These are phyloP conservation scores for Mormyrus proboscirostris DNA, from an alignment of 2,797 vertebrate genomes.

Conservation along the genomic window DNA sequence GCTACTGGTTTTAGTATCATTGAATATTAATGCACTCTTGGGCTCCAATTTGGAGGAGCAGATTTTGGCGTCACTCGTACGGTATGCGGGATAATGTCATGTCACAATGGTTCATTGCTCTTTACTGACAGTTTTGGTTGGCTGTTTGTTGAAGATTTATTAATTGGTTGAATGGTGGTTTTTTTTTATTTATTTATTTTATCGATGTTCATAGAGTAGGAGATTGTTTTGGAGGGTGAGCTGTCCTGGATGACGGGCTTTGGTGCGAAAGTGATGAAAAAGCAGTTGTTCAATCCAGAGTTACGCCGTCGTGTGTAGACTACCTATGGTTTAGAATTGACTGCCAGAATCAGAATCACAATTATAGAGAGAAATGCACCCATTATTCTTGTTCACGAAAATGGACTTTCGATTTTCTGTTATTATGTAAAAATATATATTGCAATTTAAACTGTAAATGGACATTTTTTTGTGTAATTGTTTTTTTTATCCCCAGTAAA, in stretches of 20 bases:
- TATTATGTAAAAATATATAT: not conserved
- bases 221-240: not conserved
- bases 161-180: not conserved
- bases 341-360: not conserved
- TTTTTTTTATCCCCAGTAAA: not conserved
- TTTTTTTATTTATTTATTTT: not conserved
- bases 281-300: not conserved
- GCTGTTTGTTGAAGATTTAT: not conserved
- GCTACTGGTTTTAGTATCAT: slow-evolving; percentile 5
- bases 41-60: not conserved
- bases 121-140: not conserved
- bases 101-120: not conserved
- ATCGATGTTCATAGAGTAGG: not conserved
- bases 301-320: not conserved
- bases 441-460: not conserved
- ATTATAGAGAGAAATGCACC: not conserved
- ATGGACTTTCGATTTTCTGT: not conserved
- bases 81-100: not conserved
- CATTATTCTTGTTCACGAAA: not conserved
- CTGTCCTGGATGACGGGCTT: not conserved
- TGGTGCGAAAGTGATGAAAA: not conserved
- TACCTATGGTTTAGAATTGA: slow-evolving; percentile 1
- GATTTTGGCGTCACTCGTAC: not conserved
- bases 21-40: not conserved
- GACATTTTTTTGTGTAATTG: not conserved